Evolutionary conservation across 1,140 invertebrate species (phyloP), one percentile per base, ranked within the genome.

Genomic region (Brachionus manjavacas): DNA sequence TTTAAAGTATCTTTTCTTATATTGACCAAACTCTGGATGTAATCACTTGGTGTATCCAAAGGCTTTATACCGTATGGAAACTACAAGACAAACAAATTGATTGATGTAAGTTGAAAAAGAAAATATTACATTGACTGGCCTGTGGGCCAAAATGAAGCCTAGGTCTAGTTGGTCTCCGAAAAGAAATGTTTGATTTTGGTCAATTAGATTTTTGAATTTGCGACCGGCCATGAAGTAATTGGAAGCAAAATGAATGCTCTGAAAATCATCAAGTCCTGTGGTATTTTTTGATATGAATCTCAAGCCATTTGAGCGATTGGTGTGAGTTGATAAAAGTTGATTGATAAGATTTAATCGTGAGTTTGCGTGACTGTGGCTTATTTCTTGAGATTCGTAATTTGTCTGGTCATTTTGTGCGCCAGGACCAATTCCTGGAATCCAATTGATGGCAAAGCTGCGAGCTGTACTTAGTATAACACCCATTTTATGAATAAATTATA

Each of bases 41-140:
- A 97, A 91, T 96, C 96, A 4, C 95, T 98, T 46, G 96, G 96
- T 88, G 98, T 96, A 88, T 95, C 95, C 7, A 95, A 93, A 88
- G 96, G 94, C 31, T 96, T 96, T 3, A 95, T 95, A n/a, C 95
- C 95, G 91, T 98, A 98, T 3, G 97, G 96, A 92, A 98, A 99
- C 93, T 97, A 88, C 85, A 31, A 39, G 35, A 60, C 2, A 80
- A 80, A 55, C 6, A 52, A 52, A 4, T 52, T 39, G 7, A 49
- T 60, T 64, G 9, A 39, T 11, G 0, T 39, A 6, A 8, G 0
- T 16, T 16, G 23, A 49, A 55, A 55, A 12, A 25, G 41, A 78
- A 14, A 35, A 35, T 35, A 3, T 80, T 80, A 80, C 76, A 80
- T 81, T 60, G 11, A 43, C 39, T 35, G 79, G 31, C 35, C 66